These are phyloP conservation scores for Lepidochitona cinerea DNA, from an alignment of 2,888 invertebrate genomes.

Conservation along the genomic window DNA sequence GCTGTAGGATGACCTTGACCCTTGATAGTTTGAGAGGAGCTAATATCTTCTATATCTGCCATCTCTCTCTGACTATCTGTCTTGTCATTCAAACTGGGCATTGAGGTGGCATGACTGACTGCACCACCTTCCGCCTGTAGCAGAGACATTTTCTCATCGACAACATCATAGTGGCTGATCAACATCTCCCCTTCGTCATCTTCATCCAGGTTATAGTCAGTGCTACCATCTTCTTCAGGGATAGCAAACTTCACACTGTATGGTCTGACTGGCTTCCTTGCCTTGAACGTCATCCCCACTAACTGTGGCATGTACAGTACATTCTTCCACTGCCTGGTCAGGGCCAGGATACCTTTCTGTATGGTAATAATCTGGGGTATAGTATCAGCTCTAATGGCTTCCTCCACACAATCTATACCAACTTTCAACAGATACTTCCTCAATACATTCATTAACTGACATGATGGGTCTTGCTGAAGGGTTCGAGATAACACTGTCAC, in stretches of 20 bases:
- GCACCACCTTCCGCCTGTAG: slow-evolving; percentile 74
- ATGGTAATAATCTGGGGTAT: slow-evolving; percentile 90
- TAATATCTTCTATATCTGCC: no score
- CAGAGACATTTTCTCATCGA: slow-evolving; percentile 82
- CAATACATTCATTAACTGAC: slow-evolving; percentile 91
- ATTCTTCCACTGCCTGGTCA: slow-evolving; percentile 97
- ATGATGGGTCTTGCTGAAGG: slow-evolving; percentile 94
- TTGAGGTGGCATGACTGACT: slow-evolving; percentile 7
- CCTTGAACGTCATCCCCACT: slow-evolving; percentile 85
- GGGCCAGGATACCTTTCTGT: slow-evolving; percentile 93
- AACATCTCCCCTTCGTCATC: slow-evolving; percentile 45
- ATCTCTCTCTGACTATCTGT: background rate
- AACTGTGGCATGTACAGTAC: slow-evolving; percentile 93
- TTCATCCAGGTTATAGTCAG: slow-evolving; percentile 38
- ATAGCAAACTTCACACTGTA: slow-evolving; percentile 91
- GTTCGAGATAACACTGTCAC: slow-evolving; percentile 86
- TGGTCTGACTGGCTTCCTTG: slow-evolving; percentile 75
- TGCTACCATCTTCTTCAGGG: slow-evolving; percentile 49
- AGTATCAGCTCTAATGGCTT: slow-evolving; percentile 85
- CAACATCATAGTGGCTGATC: slow-evolving; percentile 78
- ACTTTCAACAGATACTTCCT: slow-evolving; percentile 83
- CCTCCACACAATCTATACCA: slow-evolving; percentile 84
- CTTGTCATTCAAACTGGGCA: background rate
- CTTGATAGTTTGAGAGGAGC: no score
- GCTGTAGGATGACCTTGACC: background rate